phyloP scores from a whole-genome alignment of 2,797 vertebrate species.

The Melanotaenia boesemani region DNA sequence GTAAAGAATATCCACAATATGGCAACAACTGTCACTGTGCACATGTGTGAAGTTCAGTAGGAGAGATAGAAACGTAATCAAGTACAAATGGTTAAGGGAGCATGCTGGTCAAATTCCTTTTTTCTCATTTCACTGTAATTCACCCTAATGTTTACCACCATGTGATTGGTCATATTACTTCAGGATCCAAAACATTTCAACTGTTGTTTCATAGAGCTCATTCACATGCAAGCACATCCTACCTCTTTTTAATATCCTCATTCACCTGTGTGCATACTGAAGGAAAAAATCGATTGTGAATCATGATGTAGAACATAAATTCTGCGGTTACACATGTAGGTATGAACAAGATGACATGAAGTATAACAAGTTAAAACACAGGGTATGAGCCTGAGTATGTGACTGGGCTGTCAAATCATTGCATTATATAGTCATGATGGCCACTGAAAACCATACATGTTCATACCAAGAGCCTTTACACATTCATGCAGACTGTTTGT shows the following conservation, averaged over 20 bases:
- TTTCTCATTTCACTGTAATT: slow-evolving; percentile 2
- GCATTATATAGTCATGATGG: background rate
- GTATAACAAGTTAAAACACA: slow-evolving; percentile 25
- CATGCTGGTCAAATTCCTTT: slow-evolving; percentile 62
- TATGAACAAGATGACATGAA: slow-evolving; percentile 24
- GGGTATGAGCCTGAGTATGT: slow-evolving; percentile 30
- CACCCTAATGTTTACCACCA: background rate
- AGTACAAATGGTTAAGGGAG: slow-evolving; percentile 38
- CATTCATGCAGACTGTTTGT: slow-evolving; percentile 17
- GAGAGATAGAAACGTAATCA: slow-evolving; percentile 39
- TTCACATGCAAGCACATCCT: background rate
- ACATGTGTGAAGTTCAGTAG: slow-evolving; percentile 20
- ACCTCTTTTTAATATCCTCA: background rate
- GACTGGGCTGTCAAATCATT: slow-evolving; percentile 12
- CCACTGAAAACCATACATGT: slow-evolving; percentile 7
- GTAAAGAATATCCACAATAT: slow-evolving; percentile 36
- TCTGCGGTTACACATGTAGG: slow-evolving; percentile 2
- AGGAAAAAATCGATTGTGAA: background rate
- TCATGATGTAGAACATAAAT: background rate
- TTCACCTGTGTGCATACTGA: background rate
- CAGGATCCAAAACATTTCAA: slow-evolving; percentile 84
- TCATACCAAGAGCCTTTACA: slow-evolving; percentile 15
- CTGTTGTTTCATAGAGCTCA: slow-evolving; percentile 18
- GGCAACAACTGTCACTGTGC: slow-evolving; percentile 29
- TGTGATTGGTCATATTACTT: slow-evolving; percentile 62